Percentiles rank a stretch among this genome's conserved stretches.
Conservation (phyloP, 2,113 vertebrate genomes). For the Uropsilus gracilis region DNA sequence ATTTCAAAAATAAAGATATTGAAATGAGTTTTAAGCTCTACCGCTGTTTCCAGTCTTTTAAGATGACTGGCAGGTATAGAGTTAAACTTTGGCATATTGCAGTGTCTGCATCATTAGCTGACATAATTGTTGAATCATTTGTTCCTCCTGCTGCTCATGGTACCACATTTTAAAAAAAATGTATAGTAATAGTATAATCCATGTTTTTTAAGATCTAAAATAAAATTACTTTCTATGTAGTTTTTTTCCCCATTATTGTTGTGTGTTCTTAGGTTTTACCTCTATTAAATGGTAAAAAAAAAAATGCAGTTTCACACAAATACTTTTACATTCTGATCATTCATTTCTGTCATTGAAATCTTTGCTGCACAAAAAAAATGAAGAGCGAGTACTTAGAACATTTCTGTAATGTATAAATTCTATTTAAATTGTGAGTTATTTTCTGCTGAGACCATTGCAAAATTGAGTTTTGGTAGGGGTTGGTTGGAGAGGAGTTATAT, state of each 20-base stretch:
- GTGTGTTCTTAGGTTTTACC: slow-evolving; percentile 83
- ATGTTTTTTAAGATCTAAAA: slow-evolving; percentile 76
- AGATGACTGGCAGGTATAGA: slow-evolving; percentile 67
- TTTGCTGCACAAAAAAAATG: slow-evolving; percentile 81
- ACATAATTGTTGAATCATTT: slow-evolving; percentile 64
- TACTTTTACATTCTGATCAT: slow-evolving; percentile 88
- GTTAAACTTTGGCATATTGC: slow-evolving; percentile 70
- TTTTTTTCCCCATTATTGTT: slow-evolving; percentile 79
- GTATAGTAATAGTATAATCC: slow-evolving; percentile 73
- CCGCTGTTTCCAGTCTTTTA: slow-evolving; percentile 61
- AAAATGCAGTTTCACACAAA: slow-evolving; percentile 89
- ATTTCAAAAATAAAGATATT: slow-evolving; percentile 82
- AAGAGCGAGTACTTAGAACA: slow-evolving; percentile 79
- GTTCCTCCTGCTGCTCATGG: slow-evolving; percentile 79
- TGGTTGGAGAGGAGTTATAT: neutral
- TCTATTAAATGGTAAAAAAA: slow-evolving; percentile 85
- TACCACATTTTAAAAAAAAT: slow-evolving; percentile 82
- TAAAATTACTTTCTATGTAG: slow-evolving; percentile 79
- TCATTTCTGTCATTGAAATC: slow-evolving; percentile 83
- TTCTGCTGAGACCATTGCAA: slow-evolving; percentile 79
- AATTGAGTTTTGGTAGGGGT: slow-evolving; percentile 76
- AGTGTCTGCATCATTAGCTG: slow-evolving; percentile 57
- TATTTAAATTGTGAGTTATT: slow-evolving; percentile 84
- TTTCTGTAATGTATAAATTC: slow-evolving; percentile 85
- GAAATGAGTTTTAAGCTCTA: slow-evolving; percentile 74